phyloP scores from a whole-genome alignment of 2,797 vertebrate species.

The Stomatorhinus walkeri region DNA sequence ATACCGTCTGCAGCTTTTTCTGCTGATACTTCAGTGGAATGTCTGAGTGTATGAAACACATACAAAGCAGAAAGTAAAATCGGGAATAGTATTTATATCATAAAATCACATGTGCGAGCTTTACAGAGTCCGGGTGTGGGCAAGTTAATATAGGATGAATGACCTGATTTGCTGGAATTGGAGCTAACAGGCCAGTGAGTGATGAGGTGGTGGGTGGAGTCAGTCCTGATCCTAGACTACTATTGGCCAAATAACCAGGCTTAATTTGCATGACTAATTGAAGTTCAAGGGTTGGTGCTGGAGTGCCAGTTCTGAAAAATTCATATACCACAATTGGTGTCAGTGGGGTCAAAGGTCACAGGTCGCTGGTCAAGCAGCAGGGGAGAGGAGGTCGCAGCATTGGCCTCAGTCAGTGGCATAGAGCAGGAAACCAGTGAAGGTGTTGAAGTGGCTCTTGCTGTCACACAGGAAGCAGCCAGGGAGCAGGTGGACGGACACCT shows the following conservation, averaged over 20 bases:
- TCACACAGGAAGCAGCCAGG: constrained; percentile 47
- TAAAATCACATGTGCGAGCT: not conserved
- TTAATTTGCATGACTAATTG: not conserved
- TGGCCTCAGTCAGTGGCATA: constrained; percentile 43
- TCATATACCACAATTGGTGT: not conserved
- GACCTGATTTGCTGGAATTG: not conserved
- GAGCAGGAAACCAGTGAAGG: constrained; percentile 60
- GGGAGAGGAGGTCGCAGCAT: not conserved
- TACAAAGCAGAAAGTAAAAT: not conserved
- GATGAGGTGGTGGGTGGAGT: not conserved
- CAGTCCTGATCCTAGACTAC: not conserved
- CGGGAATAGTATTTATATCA: not conserved
- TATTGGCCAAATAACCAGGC: not conserved
- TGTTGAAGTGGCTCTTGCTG: constrained; percentile 52
- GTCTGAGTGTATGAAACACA: not conserved
- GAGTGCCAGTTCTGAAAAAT: not conserved
- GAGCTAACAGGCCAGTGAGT: not conserved
- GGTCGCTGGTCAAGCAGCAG: not conserved
- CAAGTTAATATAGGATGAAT: not conserved
- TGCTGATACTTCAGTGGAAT: not conserved
- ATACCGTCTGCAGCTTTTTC: not conserved
- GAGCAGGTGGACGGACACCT: constrained; percentile 42
- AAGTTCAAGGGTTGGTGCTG: not conserved
- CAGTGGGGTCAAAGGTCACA: not conserved
- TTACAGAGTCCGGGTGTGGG: not conserved